Evolutionary conservation across 2,113 vertebrate species (phyloP).

Genomic region (Macquaria ambigua): DNA sequence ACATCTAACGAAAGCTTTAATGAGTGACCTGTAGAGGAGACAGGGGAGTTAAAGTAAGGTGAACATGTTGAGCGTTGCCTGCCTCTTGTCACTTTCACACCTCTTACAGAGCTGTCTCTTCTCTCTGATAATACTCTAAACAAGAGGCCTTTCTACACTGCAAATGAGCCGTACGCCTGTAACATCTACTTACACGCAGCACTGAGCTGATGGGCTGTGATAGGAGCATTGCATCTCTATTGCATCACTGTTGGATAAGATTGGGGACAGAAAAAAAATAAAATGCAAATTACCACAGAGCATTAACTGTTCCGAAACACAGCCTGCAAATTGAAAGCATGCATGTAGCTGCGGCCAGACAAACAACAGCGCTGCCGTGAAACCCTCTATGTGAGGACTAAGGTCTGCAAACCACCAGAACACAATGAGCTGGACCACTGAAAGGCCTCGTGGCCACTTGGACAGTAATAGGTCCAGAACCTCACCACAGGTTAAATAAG

Average conservation of each 20-base stretch:
- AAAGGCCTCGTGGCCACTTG: conserved; percentile 63
- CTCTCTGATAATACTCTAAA: conserved; percentile 36
- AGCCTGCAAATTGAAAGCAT: conserved; percentile 57
- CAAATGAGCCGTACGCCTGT: conserved; percentile 48
- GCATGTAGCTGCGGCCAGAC: conserved; percentile 45
- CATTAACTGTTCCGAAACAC: conserved; percentile 62
- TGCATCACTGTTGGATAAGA: conserved; percentile 60
- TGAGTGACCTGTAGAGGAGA: neutral
- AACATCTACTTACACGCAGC: conserved; percentile 50
- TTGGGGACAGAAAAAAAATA: conserved; percentile 41
- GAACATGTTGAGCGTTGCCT: conserved; percentile 50
- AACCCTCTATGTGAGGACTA: conserved; percentile 39
- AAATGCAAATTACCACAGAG: conserved; percentile 61
- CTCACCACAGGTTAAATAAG: conserved; percentile 74
- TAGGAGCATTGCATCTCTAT: conserved; percentile 49
- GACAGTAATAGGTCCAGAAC: conserved; percentile 67
- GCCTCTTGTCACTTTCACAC: conserved; percentile 39
- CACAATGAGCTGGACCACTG: conserved; percentile 75
- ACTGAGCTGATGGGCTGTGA: conserved; percentile 48
- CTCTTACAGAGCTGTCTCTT: conserved; percentile 31
- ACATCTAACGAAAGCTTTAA: conserved; percentile 20
- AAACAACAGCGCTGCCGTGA: conserved; percentile 69
- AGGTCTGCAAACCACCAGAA: conserved; percentile 70
- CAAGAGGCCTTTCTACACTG: conserved; percentile 19
- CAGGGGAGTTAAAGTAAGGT: neutral